These are phyloP conservation scores for Lagocephalus sceleratus DNA, from an alignment of 2,797 vertebrate genomes.

Conservation along the genomic window DNA sequence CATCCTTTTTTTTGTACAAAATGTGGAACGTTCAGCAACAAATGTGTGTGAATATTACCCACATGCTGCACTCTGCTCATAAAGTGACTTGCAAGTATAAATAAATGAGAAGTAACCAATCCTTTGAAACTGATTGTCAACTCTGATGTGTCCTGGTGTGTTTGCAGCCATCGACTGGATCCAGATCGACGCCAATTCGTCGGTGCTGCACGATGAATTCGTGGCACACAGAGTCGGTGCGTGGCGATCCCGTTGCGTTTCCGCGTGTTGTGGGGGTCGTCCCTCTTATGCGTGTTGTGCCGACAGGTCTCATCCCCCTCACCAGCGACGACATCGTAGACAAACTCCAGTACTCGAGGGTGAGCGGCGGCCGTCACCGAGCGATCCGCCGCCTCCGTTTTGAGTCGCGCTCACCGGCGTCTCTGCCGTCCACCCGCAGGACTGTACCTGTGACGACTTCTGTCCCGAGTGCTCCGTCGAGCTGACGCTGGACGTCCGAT, in stretches of 20 bases:
- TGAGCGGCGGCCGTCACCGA: slow-evolving; percentile 51
- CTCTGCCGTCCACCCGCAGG: slow-evolving; percentile 65
- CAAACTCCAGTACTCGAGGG: slow-evolving; percentile 96
- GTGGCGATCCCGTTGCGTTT: slow-evolving; percentile 43
- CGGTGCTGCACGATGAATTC: slow-evolving; percentile 95
- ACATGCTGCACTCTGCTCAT: too few species aligned
- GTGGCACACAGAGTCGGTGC: slow-evolving; percentile 94
- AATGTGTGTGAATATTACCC: too few species aligned
- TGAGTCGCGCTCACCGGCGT: not conserved
- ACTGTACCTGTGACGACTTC: slow-evolving; percentile 96
- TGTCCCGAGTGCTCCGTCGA: slow-evolving; percentile 97
- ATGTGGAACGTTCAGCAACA: too few species aligned
- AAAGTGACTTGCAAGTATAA: too few species aligned
- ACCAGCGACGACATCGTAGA: slow-evolving; percentile 98
- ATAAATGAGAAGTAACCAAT: not conserved
- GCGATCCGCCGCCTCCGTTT: too few species aligned
- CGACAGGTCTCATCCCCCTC: slow-evolving; percentile 89
- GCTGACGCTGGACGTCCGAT: slow-evolving; percentile 91
- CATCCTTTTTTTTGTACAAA: too few species aligned
- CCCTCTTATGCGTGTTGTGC: slow-evolving; percentile 11
- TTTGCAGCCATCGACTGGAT: slow-evolving; percentile 95
- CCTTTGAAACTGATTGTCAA: not conserved
- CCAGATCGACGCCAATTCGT: slow-evolving; percentile 97
- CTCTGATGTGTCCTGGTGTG: not conserved
- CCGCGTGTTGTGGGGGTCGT: slow-evolving; percentile 5